phyloP scores from a whole-genome alignment of 2,888 invertebrate species.

The Pasiphila rectangulata region DNA sequence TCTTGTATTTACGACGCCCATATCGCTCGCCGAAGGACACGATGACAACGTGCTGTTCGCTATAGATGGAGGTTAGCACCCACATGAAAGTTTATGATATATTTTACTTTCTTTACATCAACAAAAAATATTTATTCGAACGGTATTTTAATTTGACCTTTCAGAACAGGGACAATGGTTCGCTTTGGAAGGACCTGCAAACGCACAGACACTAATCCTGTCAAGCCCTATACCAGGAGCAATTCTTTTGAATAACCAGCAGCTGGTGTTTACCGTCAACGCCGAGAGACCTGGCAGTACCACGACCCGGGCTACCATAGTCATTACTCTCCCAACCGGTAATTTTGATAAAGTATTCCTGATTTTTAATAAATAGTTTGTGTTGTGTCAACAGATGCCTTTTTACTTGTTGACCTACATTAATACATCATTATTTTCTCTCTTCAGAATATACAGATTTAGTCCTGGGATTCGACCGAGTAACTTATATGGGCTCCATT shows the following conservation, averaged over 20 bases:
- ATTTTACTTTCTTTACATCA: background rate
- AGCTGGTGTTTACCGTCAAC: slow-evolving; percentile 35
- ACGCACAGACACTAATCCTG: slow-evolving; percentile 23
- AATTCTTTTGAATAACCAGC: slow-evolving; percentile 35
- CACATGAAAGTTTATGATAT: background rate
- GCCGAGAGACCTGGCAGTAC: slow-evolving; percentile 18
- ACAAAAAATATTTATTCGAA: too few relatives aligned
- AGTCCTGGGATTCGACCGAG: slow-evolving; percentile 37
- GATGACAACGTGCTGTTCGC: slow-evolving; percentile 36
- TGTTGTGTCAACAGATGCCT: too few relatives aligned
- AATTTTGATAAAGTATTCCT: background rate
- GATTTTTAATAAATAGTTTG: too few relatives aligned
- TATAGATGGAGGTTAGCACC: slow-evolving; percentile 40
- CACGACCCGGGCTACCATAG: slow-evolving; percentile 23
- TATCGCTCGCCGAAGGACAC: slow-evolving; percentile 33
- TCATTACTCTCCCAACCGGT: slow-evolving; percentile 19
- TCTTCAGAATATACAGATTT: slow-evolving; percentile 30
- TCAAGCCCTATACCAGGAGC: slow-evolving; percentile 32
- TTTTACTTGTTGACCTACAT: too few relatives aligned
- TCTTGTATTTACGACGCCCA: slow-evolving; percentile 23
- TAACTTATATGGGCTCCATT: slow-evolving; percentile 36
- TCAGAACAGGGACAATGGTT: slow-evolving; percentile 43
- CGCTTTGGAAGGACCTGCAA: slow-evolving; percentile 17
- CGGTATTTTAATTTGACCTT: slow-evolving; percentile 15
- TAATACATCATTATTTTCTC: too few relatives aligned